Evolutionary conservation across 1,140 invertebrate species (phyloP).

Genomic region (Calephelis nemesis): DNA sequence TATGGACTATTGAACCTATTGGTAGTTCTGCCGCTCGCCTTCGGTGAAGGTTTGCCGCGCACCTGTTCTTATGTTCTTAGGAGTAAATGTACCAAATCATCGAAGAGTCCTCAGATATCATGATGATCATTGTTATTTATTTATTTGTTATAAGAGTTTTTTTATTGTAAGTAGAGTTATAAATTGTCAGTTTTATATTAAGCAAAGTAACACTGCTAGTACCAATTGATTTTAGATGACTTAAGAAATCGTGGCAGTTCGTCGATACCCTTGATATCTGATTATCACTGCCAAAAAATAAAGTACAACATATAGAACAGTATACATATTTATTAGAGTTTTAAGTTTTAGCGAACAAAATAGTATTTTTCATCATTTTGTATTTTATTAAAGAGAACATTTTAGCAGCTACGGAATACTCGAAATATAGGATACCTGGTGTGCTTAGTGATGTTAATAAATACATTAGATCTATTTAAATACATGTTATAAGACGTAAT

Average conservation of each 20-base stretch:
- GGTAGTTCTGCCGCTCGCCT: conserved; percentile 45
- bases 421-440: conserved; percentile 36
- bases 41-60: conserved; percentile 43
- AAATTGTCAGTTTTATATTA: conserved; percentile 16
- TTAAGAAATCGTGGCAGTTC: conserved; percentile 23
- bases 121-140: conserved; percentile 63
- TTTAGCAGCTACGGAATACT: conserved; percentile 47
- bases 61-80: conserved; percentile 64
- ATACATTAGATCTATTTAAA: conserved; percentile 33
- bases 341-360: conserved; percentile 34
- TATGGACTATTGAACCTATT: conserved; percentile 53
- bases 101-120: conserved; percentile 8
- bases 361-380: conserved; percentile 37
- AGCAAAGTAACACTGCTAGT: conserved; percentile 19
- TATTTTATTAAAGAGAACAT: conserved; percentile 33
- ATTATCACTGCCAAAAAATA: conserved; percentile 65
- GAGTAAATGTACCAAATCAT: conserved; percentile 27
- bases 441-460: conserved; percentile 41
- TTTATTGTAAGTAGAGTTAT: conserved; percentile 18
- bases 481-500: conserved; percentile 50
- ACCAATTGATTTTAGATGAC: conserved; percentile 17
- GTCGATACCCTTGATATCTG: conserved; percentile 41
- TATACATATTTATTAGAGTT: conserved; percentile 19
- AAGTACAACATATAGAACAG: conserved; percentile 59
- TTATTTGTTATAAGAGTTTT: conserved; percentile 52